A percentile compares a stretch with the other conserved stretches of the same genome.
Evolutionary conservation across 2,113 vertebrate species (phyloP).

Genomic region (Euleptes europaea): DNA sequence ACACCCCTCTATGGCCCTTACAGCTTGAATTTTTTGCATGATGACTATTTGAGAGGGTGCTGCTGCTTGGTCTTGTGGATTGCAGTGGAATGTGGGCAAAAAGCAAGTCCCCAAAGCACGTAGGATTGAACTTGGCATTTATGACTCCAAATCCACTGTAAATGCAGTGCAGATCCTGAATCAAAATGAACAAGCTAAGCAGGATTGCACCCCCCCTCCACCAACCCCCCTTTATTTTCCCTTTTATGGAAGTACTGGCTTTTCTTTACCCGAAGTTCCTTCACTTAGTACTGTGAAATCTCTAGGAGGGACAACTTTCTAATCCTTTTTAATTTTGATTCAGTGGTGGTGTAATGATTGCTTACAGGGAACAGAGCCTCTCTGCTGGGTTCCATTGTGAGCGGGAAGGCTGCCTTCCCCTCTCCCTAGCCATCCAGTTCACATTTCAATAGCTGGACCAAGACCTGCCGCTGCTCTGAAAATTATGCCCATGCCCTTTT

Average conservation of each 20-base stretch:
- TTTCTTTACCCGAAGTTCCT: neutral
- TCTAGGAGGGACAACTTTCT: conserved; percentile 18
- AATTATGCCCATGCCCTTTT: conserved; percentile 59
- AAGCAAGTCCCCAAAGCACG: neutral
- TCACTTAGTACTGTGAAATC: neutral
- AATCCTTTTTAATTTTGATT: conserved; percentile 30
- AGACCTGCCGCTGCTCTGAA: conserved; percentile 23
- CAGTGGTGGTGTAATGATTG: conserved; percentile 27
- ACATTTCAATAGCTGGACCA: conserved; percentile 42
- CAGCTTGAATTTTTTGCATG: neutral
- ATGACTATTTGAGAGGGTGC: neutral
- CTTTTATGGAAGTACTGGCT: neutral
- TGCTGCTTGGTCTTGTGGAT: neutral
- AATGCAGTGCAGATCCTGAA: neutral
- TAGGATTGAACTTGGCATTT: neutral
- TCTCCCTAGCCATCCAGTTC: conserved; percentile 40
- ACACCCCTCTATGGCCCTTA: neutral
- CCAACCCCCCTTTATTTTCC: neutral
- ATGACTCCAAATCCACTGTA: neutral
- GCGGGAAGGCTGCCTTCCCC: conserved; percentile 28
- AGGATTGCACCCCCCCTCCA: neutral
- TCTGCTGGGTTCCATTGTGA: conserved; percentile 25
- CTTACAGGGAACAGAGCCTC: conserved; percentile 32
- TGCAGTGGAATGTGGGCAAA: neutral
- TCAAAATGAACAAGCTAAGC: neutral